phyloP scores from a whole-genome alignment of 2,888 invertebrate genomes.

The Laothoe populi region DNA sequence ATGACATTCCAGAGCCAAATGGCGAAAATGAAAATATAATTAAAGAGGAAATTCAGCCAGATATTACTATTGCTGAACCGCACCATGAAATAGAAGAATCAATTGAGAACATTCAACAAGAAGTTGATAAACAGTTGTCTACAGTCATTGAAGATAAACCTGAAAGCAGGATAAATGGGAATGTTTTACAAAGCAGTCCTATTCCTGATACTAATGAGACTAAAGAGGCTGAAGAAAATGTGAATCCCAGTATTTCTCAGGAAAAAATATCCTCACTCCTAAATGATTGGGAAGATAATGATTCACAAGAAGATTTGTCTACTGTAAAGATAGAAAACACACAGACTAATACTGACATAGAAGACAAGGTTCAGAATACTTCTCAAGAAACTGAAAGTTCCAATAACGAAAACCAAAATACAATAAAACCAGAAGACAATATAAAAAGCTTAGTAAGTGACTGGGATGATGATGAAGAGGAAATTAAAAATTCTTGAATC shows the following conservation, averaged over 20 bases:
- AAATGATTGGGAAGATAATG: constrained; percentile 82
- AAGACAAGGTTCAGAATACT: constrained; percentile 28
- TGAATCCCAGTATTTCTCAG: constrained; percentile 35
- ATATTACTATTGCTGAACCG: constrained; percentile 35
- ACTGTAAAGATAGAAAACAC: constrained; percentile 34
- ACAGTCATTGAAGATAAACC: constrained; percentile 30
- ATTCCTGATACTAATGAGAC: neutral
- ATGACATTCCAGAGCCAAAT: constrained; percentile 43
- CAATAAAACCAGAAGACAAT: constrained; percentile 49
- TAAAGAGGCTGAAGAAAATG: neutral
- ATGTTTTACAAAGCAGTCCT: constrained; percentile 1
- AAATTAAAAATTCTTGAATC: constrained; percentile 44
- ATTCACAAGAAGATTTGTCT: constrained; percentile 64
- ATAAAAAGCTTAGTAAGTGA: constrained; percentile 79
- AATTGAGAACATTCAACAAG: constrained; percentile 78
- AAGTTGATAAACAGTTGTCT: constrained; percentile 68
- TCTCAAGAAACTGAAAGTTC: constrained; percentile 37
- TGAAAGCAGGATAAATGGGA: constrained; percentile 51
- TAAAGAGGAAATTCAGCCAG: constrained; percentile 29
- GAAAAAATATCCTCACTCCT: constrained; percentile 73
- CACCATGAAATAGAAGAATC: constrained; percentile 67
- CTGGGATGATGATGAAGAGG: constrained; percentile 80
- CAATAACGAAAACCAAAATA: constrained; percentile 11
- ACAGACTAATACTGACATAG: constrained; percentile 25
- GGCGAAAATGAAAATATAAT: constrained; percentile 30